These are phyloP conservation scores for Trichogramma dendrolimi DNA, from an alignment of 2,888 invertebrate species.

Conservation along the genomic window DNA sequence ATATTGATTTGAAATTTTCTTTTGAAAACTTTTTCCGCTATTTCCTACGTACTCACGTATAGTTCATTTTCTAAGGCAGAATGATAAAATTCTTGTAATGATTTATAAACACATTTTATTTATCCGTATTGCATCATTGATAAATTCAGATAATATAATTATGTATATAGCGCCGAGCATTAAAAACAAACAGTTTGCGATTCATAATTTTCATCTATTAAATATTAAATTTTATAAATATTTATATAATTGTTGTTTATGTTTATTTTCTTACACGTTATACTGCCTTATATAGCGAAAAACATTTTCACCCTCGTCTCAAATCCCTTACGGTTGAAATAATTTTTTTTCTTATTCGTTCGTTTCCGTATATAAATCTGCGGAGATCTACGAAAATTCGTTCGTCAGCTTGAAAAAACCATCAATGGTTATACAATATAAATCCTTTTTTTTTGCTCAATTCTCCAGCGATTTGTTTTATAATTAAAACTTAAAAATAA, in stretches of 20 bases:
- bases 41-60: no score
- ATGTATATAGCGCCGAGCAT: constrained; percentile 49
- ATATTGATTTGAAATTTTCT: no score
- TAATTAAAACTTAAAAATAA: constrained; percentile 2
- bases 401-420: constrained; percentile 19
- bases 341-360: constrained; percentile 1
- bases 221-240: constrained; percentile 22
- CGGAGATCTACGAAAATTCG: constrained; percentile 33
- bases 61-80: no score
- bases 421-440: constrained; percentile 12
- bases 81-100: constrained; percentile 27
- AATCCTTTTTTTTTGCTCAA: constrained; percentile 20
- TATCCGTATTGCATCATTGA: constrained; percentile 48
- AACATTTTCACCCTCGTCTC: constrained; percentile 35
- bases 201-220: constrained; percentile 32
- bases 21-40: no score
- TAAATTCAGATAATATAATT: constrained; percentile 49
- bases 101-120: constrained; percentile 51
- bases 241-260: constrained; percentile 43
- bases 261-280: constrained; percentile 30
- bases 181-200: constrained; percentile 47
- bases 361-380: constrained; percentile 1
- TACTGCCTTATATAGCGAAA: constrained; percentile 26
- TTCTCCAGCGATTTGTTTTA: constrained; percentile 21
- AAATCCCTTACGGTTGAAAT: constrained; percentile 36